Evolutionary conservation across 2,113 vertebrate species (phyloP).

Genomic region (Blennius ocellaris): DNA sequence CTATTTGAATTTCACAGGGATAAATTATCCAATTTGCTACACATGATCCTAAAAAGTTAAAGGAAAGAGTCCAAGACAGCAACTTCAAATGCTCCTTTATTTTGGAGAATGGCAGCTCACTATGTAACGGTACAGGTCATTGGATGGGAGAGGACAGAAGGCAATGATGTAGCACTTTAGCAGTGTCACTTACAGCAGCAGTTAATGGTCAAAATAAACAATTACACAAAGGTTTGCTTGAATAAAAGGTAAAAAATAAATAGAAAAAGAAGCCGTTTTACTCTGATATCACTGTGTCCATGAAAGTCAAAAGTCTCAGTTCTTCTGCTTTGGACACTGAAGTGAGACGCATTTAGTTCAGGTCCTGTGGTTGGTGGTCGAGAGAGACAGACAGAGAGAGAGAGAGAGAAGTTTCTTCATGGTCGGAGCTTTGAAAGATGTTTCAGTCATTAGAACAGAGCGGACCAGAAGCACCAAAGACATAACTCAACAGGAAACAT

Average conservation of each 20-base stretch:
- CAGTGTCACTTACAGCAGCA: constrained; percentile 58
- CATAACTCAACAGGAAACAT: too few species aligned
- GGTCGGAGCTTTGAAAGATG: too few species aligned
- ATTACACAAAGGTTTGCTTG: constrained; percentile 32
- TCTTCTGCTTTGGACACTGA: neutral
- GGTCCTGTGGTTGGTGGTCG: too few species aligned
- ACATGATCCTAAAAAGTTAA: too few species aligned
- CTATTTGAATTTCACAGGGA: too few species aligned
- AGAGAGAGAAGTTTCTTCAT: too few species aligned
- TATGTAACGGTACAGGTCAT: constrained; percentile 27
- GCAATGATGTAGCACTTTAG: constrained; percentile 23
- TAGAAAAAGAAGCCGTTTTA: constrained; percentile 1
- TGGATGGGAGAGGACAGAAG: constrained; percentile 8
- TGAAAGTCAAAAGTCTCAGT: neutral
- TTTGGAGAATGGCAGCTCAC: constrained; percentile 52
- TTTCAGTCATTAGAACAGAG: too few species aligned
- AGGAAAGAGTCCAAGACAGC: neutral
- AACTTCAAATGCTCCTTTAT: constrained; percentile 60
- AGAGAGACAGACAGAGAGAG: too few species aligned
- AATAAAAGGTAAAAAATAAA: constrained; percentile 27
- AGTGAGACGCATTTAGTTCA: neutral
- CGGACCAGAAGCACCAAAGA: too few species aligned
- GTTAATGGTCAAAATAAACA: constrained; percentile 42
- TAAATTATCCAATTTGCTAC: too few species aligned
- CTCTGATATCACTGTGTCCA: neutral